Conservation (phyloP, 2,888 invertebrate genomes). For the Ypsolopha scabrella region DNA sequence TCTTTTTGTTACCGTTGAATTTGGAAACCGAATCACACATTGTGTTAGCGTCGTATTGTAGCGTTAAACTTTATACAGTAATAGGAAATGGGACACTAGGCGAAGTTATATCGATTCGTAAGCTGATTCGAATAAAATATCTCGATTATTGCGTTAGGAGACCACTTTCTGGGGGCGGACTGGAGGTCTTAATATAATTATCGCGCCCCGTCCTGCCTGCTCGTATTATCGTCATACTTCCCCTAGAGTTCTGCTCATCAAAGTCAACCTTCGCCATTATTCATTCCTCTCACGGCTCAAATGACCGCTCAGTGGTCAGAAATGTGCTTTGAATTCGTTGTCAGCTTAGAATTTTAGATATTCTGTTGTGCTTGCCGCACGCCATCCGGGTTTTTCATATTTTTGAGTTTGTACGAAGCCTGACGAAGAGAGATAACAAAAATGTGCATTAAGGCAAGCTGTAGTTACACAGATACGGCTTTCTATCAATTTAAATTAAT, state of each 20-base stretch:
- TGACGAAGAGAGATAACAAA: too few relatives aligned
- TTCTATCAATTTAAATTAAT: too few relatives aligned
- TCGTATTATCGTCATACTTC: conserved; percentile 41
- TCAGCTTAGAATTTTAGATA: conserved; percentile 4
- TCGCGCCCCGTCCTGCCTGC: conserved; percentile 25
- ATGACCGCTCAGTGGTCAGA: conserved; percentile 32
- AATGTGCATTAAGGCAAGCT: too few relatives aligned
- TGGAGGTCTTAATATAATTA: conserved; percentile 45
- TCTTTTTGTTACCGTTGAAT: too few relatives aligned
- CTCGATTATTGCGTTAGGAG: conserved; percentile 44
- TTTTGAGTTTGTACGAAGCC: neutral
- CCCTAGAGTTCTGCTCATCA: conserved; percentile 9
- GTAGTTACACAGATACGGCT: too few relatives aligned
- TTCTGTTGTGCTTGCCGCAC: neutral
- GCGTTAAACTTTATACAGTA: too few relatives aligned
- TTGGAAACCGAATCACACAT: too few relatives aligned
- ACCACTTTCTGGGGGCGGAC: conserved; percentile 19
- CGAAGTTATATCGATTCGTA: too few relatives aligned
- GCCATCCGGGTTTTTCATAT: conserved; percentile 10
- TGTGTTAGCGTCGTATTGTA: too few relatives aligned
- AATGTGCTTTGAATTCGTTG: conserved; percentile 29
- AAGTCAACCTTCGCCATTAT: neutral
- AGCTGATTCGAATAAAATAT: conserved; percentile 29
- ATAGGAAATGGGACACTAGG: too few relatives aligned
- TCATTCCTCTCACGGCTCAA: conserved; percentile 32